Evolutionary conservation across 2,797 vertebrate genomes (phyloP), one percentile per base, ranked within the genome.

Genomic region (Rallus crepitans): DNA sequence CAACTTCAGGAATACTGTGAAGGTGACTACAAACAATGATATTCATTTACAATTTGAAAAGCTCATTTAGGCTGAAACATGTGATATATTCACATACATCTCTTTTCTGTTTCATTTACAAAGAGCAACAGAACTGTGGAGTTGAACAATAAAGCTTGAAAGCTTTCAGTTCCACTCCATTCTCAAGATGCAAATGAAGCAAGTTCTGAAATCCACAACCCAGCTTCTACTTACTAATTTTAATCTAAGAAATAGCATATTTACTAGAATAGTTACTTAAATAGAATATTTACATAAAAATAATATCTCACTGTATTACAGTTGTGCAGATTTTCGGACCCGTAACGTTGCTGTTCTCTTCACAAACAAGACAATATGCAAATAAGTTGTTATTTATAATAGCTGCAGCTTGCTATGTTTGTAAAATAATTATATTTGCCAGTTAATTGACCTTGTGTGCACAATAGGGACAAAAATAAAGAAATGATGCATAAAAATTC

Each of bases 341-440:
- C 8, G 1, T 80, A 63, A 25, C 6, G 6, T 66, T 31, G 3
- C 75, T 55, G 17, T 78, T 91, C 64, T 69, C 35, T 94, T 96
- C 83, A 89, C 37, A 76, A 94, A 92, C 48, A 82, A 90, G 82
- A 86, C 91, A 94, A 93, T 93, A 94, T 93, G 89, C 83, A 97
- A 97, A 95, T 90, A 77, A 79, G 78, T 93, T 94, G 87, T 96
- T 97, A 87, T 94, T 94, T 96, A 94, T 94, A 94, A 85, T 89
- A 77, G 35, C 68, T 88, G 47, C 89, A 73, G 72, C 91, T 96
- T 88, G 76, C 93, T 90, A 55, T 76, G 77, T 95, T 97, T 86
- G 78, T 89, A 95, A 96, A 97, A 96, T 92, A 93, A 96, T 97
- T 96, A 50, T 93, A 90, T 96, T 96, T 97, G 83, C 90, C 92